A percentile compares a stretch with the other conserved stretches of the same genome.
phyloP scores from a whole-genome alignment of 2,113 vertebrate species.

The Notothenia coriiceps region DNA sequence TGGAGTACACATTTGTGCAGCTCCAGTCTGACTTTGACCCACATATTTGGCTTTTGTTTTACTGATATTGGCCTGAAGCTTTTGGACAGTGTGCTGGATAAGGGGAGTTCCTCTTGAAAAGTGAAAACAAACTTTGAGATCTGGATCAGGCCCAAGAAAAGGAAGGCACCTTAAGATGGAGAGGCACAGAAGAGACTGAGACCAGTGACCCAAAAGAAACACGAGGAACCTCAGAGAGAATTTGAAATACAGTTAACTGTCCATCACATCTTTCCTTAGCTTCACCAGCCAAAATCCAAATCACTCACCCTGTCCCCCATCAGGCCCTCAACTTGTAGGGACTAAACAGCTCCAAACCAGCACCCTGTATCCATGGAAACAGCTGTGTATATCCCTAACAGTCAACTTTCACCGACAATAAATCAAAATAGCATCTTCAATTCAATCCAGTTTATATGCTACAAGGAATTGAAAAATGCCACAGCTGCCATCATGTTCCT shows the following conservation, averaged over 20 bases:
- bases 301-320: neutral
- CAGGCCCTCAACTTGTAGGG: neutral
- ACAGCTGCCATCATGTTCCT: slow-evolving; percentile 7
- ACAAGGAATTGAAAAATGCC: slow-evolving; percentile 49
- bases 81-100: slow-evolving; percentile 18
- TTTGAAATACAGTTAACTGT: slow-evolving; percentile 19
- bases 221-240: slow-evolving; percentile 39
- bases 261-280: slow-evolving; percentile 47
- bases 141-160: slow-evolving; percentile 47
- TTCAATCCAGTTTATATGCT: slow-evolving; percentile 20
- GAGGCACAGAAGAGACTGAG: neutral
- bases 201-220: slow-evolving; percentile 54
- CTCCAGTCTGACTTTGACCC: slow-evolving; percentile 24
- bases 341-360: slow-evolving; percentile 14
- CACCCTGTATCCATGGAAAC: slow-evolving; percentile 38
- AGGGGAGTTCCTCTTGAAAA: slow-evolving; percentile 58
- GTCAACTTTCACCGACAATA: neutral
- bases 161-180: slow-evolving; percentile 49
- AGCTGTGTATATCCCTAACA: slow-evolving; percentile 1
- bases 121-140: slow-evolving; percentile 56
- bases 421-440: neutral
- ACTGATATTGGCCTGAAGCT: slow-evolving; percentile 13
- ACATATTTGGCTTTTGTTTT: slow-evolving; percentile 30
- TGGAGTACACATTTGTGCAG: slow-evolving; percentile 24
- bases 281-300: slow-evolving; percentile 22